Conservation (phyloP, 2,888 invertebrate genomes). For the Cryptocephalus moraei region DNA sequence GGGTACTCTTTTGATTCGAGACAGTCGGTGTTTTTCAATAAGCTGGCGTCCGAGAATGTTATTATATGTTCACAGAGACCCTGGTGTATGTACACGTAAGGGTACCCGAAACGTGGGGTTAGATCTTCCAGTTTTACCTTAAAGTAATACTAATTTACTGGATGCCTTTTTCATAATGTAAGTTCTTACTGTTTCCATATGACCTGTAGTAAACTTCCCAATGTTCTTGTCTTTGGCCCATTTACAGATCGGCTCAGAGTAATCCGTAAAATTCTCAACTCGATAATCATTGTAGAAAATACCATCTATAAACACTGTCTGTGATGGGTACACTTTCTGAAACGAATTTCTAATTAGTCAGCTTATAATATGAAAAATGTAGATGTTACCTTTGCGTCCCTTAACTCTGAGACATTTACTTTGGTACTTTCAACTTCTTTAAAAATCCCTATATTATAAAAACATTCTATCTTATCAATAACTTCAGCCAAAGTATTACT, state of each 20-base stretch:
- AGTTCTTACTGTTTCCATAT: slow-evolving; percentile 44
- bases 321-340: slow-evolving; percentile 56
- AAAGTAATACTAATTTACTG: slow-evolving; percentile 7
- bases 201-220: slow-evolving; percentile 41
- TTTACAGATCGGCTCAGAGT: slow-evolving; percentile 51
- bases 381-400: slow-evolving; percentile 18
- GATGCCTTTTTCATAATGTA: too few species aligned
- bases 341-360: slow-evolving; percentile 7
- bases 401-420: slow-evolving; percentile 14
- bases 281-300: slow-evolving; percentile 71
- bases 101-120: slow-evolving; percentile 50
- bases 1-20: slow-evolving; percentile 48
- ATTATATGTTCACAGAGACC: slow-evolving; percentile 88
- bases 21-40: slow-evolving; percentile 44
- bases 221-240: slow-evolving; percentile 46
- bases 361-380: neutral
- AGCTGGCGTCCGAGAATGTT: slow-evolving; percentile 64
- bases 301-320: slow-evolving; percentile 68
- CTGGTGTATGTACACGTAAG: slow-evolving; percentile 79
- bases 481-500: slow-evolving; percentile 58
- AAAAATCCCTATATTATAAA: slow-evolving; percentile 54
- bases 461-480: slow-evolving; percentile 64
- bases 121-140: slow-evolving; percentile 43
- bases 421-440: slow-evolving; percentile 45
- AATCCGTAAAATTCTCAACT: slow-evolving; percentile 48